phyloP scores from a whole-genome alignment of 2,113 vertebrate genomes.

The Lathamus discolor region DNA sequence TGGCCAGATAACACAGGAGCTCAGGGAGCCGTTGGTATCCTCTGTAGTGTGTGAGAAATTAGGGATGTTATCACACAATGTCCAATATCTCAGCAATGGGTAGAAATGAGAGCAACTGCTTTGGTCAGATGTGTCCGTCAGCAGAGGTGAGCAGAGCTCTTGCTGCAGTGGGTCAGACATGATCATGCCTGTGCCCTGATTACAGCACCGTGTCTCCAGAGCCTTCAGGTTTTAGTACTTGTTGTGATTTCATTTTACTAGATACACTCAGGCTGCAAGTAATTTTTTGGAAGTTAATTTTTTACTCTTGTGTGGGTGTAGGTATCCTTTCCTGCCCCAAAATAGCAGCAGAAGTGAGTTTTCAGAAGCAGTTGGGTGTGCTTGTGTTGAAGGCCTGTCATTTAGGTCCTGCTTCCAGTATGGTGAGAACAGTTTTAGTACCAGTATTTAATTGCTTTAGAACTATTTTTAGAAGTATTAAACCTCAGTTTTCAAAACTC shows the following conservation, averaged over 20 bases:
- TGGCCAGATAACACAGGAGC: not conserved
- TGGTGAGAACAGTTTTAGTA: conserved; percentile 34
- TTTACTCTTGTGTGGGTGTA: conserved; percentile 6
- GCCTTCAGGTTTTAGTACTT: not conserved
- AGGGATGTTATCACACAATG: not conserved
- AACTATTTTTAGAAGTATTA: conserved; percentile 60
- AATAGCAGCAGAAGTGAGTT: conserved; percentile 53
- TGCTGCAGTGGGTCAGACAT: accelerated
- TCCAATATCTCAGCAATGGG: not conserved
- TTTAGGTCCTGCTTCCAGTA: conserved; percentile 35
- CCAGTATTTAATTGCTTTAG: conserved; percentile 47
- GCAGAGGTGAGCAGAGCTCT: not conserved
- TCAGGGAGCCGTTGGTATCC: accelerated
- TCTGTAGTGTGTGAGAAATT: not conserved
- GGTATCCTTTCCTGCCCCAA: conserved; percentile 9
- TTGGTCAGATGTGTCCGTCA: not conserved
- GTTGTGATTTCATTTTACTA: not conserved
- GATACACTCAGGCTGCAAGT: not conserved
- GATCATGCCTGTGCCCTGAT: accelerated
- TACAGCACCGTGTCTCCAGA: not conserved
- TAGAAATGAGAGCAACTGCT: accelerated
- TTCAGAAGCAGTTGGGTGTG: conserved; percentile 21
- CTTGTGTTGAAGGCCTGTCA: not conserved
- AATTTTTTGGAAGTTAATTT: not conserved
- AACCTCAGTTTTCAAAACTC: conserved; percentile 46